phyloP scores from a whole-genome alignment of 2,113 vertebrate species.

The Anarrhichthys ocellatus region DNA sequence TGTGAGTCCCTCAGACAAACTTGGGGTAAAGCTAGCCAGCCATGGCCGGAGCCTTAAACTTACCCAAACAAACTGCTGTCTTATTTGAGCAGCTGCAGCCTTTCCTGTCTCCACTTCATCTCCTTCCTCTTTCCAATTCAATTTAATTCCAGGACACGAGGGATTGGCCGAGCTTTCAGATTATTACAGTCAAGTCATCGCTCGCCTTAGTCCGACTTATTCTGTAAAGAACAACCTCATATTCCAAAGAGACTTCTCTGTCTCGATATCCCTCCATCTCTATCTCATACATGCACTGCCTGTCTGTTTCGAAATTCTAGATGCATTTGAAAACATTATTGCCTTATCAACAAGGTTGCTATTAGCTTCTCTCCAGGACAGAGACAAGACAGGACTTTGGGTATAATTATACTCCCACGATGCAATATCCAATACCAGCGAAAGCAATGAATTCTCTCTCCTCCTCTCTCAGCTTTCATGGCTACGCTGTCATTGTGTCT shows the following conservation, averaged over 20 bases:
- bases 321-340: conserved; percentile 12
- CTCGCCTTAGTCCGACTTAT: conserved; percentile 20
- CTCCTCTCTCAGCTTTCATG: not conserved
- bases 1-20: conserved; percentile 6
- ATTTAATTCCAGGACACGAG: conserved; percentile 41
- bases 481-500: not conserved
- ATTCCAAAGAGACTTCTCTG: conserved; percentile 2
- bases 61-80: conserved; percentile 19
- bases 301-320: not conserved
- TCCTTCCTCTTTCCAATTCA: conserved; percentile 22
- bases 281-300: not conserved
- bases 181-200: conserved; percentile 17
- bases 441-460: conserved; percentile 16
- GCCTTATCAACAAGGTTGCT: not conserved
- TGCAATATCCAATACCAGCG: conserved; percentile 25
- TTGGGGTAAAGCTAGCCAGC: not conserved
- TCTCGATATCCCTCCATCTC: not conserved
- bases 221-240: conserved; percentile 6
- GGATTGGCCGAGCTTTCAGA: conserved; percentile 37
- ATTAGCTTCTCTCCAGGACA: conserved; percentile 4
- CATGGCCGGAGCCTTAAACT: conserved; percentile 14
- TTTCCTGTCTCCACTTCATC: conserved; percentile 17
- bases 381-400: conserved; percentile 25
- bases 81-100: conserved; percentile 21
- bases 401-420: conserved; percentile 41